These are phyloP conservation scores for Calyptommatus sinebrachiatus DNA, from an alignment of 2,113 vertebrate genomes.

Conservation along the genomic window DNA sequence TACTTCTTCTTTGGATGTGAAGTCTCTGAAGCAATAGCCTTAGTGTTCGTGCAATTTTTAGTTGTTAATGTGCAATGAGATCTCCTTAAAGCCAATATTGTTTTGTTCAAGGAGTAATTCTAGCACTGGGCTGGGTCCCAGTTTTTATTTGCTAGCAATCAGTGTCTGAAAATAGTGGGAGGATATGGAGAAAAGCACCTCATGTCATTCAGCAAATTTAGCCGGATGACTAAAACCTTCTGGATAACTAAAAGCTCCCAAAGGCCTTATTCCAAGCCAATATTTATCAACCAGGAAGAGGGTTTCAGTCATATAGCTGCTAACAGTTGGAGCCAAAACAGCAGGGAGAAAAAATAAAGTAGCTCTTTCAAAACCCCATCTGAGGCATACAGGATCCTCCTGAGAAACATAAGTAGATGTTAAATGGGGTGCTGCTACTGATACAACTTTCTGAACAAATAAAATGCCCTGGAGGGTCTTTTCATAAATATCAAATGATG, in stretches of 20 bases:
- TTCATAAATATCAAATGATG: constrained; percentile 28
- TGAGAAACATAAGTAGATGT: constrained; percentile 26
- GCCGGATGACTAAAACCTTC: constrained; percentile 42
- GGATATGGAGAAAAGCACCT: not conserved
- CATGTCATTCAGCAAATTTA: constrained; percentile 37
- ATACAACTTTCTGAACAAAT: constrained; percentile 23
- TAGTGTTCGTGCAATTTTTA: too few relatives aligned
- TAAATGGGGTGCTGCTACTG: constrained; percentile 11
- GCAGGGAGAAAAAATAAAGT: constrained; percentile 26
- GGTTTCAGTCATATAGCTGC: not conserved
- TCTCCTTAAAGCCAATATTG: not conserved
- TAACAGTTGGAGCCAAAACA: constrained; percentile 35
- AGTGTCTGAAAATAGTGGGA: constrained; percentile 19
- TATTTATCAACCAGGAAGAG: constrained; percentile 23
- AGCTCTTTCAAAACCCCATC: not conserved
- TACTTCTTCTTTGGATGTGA: too few relatives aligned
- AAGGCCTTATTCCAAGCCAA: constrained; percentile 35
- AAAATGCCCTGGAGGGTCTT: not conserved
- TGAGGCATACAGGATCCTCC: not conserved
- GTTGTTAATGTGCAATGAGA: too few relatives aligned
- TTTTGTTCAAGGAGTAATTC: constrained; percentile 20
- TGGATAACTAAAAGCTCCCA: constrained; percentile 47
- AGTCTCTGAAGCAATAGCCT: too few relatives aligned
- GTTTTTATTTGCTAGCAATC: constrained; percentile 5
- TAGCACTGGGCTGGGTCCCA: constrained; percentile 1